Conservation (phyloP, 2,113 vertebrate species). For the Lanius ludovicianus region DNA sequence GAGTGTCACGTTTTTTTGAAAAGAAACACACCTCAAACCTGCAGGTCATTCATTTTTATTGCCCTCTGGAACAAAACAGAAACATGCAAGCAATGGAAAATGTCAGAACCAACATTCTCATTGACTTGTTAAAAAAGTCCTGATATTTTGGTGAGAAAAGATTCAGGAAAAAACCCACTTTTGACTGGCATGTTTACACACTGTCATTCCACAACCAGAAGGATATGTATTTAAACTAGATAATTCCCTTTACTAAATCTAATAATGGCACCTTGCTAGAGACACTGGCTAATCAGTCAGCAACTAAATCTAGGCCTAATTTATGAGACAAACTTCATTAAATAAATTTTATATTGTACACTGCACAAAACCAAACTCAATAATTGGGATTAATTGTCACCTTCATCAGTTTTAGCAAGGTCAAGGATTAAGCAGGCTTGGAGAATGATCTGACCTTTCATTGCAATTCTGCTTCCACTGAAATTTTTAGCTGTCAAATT, state of each 20-base stretch:
- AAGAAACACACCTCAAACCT: conserved; percentile 24
- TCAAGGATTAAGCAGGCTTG: background rate
- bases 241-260: background rate
- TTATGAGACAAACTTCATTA: background rate
- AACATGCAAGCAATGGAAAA: conserved; percentile 26
- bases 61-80: conserved; percentile 27
- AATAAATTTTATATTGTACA: background rate
- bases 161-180: background rate
- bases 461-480: background rate
- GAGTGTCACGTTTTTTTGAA: background rate
- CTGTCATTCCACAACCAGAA: background rate
- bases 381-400: background rate
- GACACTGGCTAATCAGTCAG: background rate
- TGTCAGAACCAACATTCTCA: conserved; percentile 10
- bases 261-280: background rate
- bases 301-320: background rate
- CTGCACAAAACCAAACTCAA: background rate
- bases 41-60: conserved; percentile 45
- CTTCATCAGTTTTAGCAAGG: background rate
- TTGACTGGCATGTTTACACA: background rate
- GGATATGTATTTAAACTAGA: background rate
- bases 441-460: background rate
- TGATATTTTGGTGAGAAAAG: conserved; percentile 6
- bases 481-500: background rate
- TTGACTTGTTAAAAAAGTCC: background rate